Percentiles rank a stretch among this genome's conserved stretches.
These are phyloP conservation scores for Aculops lycopersici DNA, from an alignment of 1,140 invertebrate species.

Conservation along the genomic window DNA sequence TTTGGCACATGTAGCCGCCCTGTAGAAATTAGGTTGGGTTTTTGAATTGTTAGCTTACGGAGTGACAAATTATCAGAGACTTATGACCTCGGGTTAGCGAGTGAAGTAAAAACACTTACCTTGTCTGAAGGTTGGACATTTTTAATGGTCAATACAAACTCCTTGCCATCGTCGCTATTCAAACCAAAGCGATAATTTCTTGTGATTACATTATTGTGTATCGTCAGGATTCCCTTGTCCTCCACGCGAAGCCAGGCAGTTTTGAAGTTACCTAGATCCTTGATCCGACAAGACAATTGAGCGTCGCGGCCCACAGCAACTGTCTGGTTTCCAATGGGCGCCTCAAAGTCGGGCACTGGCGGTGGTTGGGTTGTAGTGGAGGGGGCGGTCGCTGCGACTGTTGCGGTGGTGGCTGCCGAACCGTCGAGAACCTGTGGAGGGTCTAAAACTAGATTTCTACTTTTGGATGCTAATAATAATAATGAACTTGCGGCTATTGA, in stretches of 20 bases:
- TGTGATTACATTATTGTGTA: conserved; percentile 61
- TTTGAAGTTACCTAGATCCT: conserved; percentile 36
- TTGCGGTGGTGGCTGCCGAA: no score
- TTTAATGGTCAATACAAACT: conserved; percentile 40
- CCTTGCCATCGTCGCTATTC: conserved; percentile 38
- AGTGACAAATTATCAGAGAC: no score
- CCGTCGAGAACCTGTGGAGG: no score
- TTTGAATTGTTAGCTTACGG: no score
- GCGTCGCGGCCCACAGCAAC: conserved; percentile 40
- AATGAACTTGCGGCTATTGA: no score
- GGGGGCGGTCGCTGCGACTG: no score
- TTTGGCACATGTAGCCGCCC: conserved; percentile 11
- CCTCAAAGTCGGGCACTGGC: conserved; percentile 29
- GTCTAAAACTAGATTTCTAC: no score
- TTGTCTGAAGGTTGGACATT: conserved; percentile 62
- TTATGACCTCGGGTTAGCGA: no score
- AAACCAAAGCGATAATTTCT: conserved; percentile 58
- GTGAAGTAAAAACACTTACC: no score
- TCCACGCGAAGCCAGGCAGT: conserved; percentile 69
- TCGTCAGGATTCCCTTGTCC: conserved; percentile 60
- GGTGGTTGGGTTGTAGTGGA: no score
- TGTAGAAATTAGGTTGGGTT: neutral
- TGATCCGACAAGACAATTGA: conserved; percentile 37
- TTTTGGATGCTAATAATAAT: no score
- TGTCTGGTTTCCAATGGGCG: conserved; percentile 38